Conservation (phyloP, 2,797 vertebrate genomes). For the Tapirus indicus region DNA sequence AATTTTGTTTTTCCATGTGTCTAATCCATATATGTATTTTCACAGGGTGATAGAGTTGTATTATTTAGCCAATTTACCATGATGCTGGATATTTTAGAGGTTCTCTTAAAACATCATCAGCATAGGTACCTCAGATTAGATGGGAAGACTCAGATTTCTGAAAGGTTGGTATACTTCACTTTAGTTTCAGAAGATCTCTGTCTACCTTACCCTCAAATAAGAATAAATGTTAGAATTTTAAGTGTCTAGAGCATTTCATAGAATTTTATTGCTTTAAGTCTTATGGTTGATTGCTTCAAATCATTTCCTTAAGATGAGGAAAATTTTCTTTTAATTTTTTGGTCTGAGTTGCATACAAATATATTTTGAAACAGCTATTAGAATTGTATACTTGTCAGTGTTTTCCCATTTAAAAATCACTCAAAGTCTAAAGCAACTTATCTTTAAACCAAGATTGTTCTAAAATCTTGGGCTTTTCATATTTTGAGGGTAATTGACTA, state of each 20-base stretch:
- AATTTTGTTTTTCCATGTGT: background rate
- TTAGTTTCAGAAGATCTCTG: slow-evolving; percentile 12
- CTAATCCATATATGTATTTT: slow-evolving; percentile 70
- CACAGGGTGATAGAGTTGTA: slow-evolving; percentile 96
- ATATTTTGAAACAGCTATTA: background rate
- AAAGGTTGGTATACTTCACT: slow-evolving; percentile 90
- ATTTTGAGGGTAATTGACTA: background rate
- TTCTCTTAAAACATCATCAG: slow-evolving; percentile 93
- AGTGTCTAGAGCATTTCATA: slow-evolving; percentile 34
- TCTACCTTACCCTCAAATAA: background rate
- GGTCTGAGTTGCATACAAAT: background rate
- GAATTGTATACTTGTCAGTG: background rate
- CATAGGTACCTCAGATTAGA: slow-evolving; percentile 95
- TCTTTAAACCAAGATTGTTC: slow-evolving; percentile 37
- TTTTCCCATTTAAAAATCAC: slow-evolving; percentile 45
- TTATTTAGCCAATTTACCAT: slow-evolving; percentile 99
- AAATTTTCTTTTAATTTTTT: slow-evolving; percentile 11
- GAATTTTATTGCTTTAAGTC: slow-evolving; percentile 21
- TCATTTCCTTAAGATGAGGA: background rate
- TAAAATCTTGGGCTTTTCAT: slow-evolving; percentile 16
- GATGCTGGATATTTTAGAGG: slow-evolving; percentile 98
- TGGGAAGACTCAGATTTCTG: slow-evolving; percentile 96
- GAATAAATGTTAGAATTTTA: slow-evolving; percentile 23
- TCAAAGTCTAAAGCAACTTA: background rate
- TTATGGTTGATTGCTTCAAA: background rate